Evolutionary conservation across 2,888 invertebrate genomes (phyloP).

Genomic region (Thera obeliscata): DNA sequence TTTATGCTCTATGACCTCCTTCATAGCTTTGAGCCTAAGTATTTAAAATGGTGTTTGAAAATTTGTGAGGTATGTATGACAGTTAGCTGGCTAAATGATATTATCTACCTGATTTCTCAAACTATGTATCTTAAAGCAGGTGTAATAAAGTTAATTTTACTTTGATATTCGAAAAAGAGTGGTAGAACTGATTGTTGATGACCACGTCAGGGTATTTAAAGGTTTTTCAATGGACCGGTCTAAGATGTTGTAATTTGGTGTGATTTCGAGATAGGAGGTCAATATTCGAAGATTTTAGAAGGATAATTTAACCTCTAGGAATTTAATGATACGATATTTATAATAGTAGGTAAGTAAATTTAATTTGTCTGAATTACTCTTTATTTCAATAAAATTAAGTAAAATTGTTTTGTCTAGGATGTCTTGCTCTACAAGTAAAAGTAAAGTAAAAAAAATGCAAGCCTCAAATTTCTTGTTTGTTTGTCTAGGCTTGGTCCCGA

Average conservation of each 20-base stretch:
- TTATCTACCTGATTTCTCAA: background rate
- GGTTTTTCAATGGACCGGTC: slow-evolving; percentile 32
- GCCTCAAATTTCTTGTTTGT: too few relatives aligned
- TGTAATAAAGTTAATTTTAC: slow-evolving; percentile 6
- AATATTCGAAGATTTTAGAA: slow-evolving; percentile 2
- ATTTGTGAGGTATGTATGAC: background rate
- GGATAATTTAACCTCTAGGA: slow-evolving; percentile 1
- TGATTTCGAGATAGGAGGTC: slow-evolving; percentile 19
- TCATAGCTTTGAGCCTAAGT: background rate
- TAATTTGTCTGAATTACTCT: too few relatives aligned
- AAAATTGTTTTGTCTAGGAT: too few relatives aligned
- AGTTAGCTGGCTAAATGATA: background rate
- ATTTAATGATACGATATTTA: too few relatives aligned
- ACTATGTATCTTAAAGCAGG: slow-evolving; percentile 11
- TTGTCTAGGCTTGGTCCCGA: too few relatives aligned
- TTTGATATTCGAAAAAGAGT: background rate
- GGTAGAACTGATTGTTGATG: slow-evolving; percentile 21
- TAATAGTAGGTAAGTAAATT: too few relatives aligned
- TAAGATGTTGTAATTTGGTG: slow-evolving; percentile 25
- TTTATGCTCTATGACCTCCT: background rate
- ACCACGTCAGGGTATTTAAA: slow-evolving; percentile 32
- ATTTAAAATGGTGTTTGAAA: background rate
- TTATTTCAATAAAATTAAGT: too few relatives aligned
- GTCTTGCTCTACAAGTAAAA: too few relatives aligned
- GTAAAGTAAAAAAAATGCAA: too few relatives aligned